Evolutionary conservation across 1,140 invertebrate genomes (phyloP), one percentile per base, ranked within the genome.

Genomic region (Cotesia typhae): DNA sequence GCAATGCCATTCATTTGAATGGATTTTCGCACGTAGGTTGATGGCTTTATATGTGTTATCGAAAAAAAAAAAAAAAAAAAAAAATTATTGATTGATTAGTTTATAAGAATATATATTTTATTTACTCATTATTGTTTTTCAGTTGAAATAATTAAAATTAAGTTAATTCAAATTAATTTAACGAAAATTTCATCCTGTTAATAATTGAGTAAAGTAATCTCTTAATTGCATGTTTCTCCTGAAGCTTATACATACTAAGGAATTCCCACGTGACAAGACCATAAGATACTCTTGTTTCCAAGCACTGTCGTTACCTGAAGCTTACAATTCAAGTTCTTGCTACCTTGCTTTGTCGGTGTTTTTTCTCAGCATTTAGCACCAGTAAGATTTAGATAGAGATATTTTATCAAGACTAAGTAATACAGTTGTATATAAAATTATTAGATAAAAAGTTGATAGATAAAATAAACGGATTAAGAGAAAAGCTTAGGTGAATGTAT

Each of bases 201-300:
- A 71, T 71, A 71, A 65, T 71, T 65, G 61, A 71, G 70, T 51
- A 51, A 61, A 66, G 63, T 37, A 52, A 71, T 71, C 61, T 61
- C 41, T 47, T 71, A 71, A 71, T 71, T 66, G 70, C 52, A 63
- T 17, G 52, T 71, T 53, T 65, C 61, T 66, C 70, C 14, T 35
- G 4, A 36, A 71, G 70, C 36, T 52, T 53, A 1, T 36, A 65
- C 36, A 51, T 5, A 59, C 3, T 38, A 59, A 71, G 47, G 52
- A 28, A 36, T 69, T 69, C 10, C 38, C 57, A 14, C 55, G 55
- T 20, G 57, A 69, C 47, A 71, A 59, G 51, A 66, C 52, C 10
- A 57, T 66, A 52, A 57, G 70, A 71, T 65, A 71, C 70, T 71
- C 70, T 61, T 47, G 60, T 57, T 53, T 52, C 12, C 3, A 51